These are phyloP conservation scores for Pollenia amentaria DNA, from an alignment of 2,888 invertebrate species.

Conservation along the genomic window DNA sequence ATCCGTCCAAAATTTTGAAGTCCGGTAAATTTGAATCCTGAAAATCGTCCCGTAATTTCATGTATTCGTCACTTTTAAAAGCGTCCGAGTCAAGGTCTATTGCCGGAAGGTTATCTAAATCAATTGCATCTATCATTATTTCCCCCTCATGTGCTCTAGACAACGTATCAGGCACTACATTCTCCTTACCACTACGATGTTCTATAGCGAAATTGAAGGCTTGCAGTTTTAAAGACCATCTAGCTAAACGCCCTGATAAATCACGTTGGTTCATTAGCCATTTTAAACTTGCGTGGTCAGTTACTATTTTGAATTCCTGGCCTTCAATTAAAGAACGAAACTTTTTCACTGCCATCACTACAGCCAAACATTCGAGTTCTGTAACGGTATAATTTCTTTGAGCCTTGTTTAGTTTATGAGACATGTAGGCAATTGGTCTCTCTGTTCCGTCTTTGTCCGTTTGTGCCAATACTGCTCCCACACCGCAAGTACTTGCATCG, in stretches of 20 bases:
- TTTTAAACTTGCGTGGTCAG: not conserved
- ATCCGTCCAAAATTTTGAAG: constrained; percentile 17
- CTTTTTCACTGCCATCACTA: constrained; percentile 10
- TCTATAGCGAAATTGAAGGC: not conserved
- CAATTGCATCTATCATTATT: not conserved
- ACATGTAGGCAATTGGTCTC: not conserved
- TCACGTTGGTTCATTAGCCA: not conserved
- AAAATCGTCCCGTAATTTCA: not conserved
- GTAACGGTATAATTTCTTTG: not conserved
- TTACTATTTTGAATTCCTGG: not conserved
- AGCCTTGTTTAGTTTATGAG: not conserved
- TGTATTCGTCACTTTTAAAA: not conserved
- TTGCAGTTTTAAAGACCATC: not conserved
- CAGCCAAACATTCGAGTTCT: constrained; percentile 15
- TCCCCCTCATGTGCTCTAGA: too few relatives aligned
- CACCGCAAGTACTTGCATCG: too few relatives aligned
- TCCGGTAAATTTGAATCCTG: constrained; percentile 17
- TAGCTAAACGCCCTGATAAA: too few relatives aligned
- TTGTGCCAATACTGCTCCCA: too few relatives aligned
- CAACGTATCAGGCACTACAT: too few relatives aligned
- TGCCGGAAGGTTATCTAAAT: not conserved
- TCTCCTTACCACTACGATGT: too few relatives aligned
- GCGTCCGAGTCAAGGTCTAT: constrained; percentile 1
- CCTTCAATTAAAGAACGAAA: not conserved
- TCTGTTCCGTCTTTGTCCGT: not conserved